Conservation (phyloP, 2,113 vertebrate species). For the Coptodon bakossiorum region DNA sequence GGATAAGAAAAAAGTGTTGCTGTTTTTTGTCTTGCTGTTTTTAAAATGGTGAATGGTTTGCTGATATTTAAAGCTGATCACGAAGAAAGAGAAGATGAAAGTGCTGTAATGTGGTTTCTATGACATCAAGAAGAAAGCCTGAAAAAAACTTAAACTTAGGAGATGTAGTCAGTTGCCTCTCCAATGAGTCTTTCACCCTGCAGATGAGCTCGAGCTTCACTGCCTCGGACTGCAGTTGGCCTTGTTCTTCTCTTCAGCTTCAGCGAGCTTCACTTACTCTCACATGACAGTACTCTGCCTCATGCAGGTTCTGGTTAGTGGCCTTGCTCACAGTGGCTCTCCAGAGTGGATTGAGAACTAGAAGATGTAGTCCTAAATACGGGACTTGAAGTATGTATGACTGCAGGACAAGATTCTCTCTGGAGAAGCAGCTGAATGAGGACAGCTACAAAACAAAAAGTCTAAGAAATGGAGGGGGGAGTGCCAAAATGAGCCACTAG, state of each 20-base stretch:
- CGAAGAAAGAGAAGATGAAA: fast-evolving
- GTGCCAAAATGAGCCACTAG: not conserved
- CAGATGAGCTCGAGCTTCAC: not conserved
- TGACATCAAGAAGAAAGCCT: not conserved
- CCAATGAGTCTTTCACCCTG: not conserved
- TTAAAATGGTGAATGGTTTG: not conserved
- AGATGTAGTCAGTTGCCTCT: not conserved
- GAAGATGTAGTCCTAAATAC: not conserved
- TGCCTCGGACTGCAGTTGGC: not conserved
- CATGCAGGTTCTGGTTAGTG: not conserved
- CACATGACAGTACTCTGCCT: not conserved
- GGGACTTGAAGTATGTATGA: not conserved
- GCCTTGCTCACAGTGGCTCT: not conserved
- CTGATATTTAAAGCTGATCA: not conserved
- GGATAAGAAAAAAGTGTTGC: not conserved
- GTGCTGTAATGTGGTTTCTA: not conserved
- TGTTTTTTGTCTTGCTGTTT: not conserved
- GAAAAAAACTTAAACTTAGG: not conserved
- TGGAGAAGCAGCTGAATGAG: not conserved
- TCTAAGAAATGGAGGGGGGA: not conserved
- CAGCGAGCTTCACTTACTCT: not conserved
- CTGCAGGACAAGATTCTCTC: not conserved
- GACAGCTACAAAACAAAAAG: not conserved
- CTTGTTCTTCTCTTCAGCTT: not conserved
- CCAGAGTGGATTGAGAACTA: not conserved